These are phyloP conservation scores for Meteorus cinctellus DNA, from an alignment of 2,888 invertebrate species.

Conservation along the genomic window DNA sequence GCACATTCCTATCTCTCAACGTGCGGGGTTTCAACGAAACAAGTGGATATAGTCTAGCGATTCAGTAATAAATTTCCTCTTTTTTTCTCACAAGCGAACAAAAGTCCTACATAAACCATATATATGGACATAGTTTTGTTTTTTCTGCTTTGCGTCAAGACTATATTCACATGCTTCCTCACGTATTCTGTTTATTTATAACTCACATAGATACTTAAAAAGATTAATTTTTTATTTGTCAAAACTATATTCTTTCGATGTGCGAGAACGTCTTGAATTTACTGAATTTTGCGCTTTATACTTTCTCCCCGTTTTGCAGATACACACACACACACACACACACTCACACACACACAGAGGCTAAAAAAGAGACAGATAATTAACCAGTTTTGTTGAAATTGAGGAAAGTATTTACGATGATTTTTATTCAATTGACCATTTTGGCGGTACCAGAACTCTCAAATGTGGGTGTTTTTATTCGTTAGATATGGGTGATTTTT, in stretches of 20 bases:
- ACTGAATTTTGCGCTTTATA: no score
- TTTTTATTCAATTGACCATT: no score
- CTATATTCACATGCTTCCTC: conserved; percentile 21
- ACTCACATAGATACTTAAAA: not conserved
- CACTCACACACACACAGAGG: no score
- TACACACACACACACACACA: no score
- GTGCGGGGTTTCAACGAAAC: conserved; percentile 19
- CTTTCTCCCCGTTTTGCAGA: no score
- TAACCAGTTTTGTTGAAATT: no score
- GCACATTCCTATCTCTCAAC: conserved; percentile 49
- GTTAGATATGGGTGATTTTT: not conserved
- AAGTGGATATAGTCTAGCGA: conserved; percentile 27
- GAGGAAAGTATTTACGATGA: no score
- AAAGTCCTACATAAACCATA: not conserved
- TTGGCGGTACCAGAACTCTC: no score
- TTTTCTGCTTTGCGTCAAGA: conserved; percentile 10
- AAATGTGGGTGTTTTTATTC: not conserved
- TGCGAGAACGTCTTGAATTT: not conserved
- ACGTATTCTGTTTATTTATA: conserved; percentile 11
- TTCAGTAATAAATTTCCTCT: conserved; percentile 18
- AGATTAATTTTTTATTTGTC: not conserved
- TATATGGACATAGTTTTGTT: not conserved
- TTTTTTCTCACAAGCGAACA: conserved; percentile 12
- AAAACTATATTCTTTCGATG: not conserved
- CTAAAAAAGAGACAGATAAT: no score